Percentiles rank a stretch among this genome's conserved stretches.
Conservation (phyloP, 2,113 vertebrate species). For the Cololabis saira region DNA sequence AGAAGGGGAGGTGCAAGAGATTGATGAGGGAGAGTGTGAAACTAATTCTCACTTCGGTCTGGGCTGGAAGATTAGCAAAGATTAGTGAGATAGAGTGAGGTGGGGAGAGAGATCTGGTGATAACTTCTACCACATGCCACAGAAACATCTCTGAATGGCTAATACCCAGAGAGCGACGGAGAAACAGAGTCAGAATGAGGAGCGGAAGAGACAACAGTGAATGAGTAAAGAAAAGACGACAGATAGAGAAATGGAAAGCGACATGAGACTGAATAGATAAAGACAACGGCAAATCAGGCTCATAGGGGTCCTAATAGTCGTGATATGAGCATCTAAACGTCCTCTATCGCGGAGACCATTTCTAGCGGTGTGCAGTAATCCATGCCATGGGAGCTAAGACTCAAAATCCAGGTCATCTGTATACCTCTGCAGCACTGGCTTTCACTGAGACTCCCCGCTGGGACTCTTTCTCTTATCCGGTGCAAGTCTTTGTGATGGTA, state of each 20-base stretch:
- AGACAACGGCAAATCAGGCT: slow-evolving; percentile 65
- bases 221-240: slow-evolving; percentile 33
- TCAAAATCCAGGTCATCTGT: slow-evolving; percentile 74
- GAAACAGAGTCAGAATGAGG: background rate
- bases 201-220: slow-evolving; percentile 1
- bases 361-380: slow-evolving; percentile 53
- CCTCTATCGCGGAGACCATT: slow-evolving; percentile 51
- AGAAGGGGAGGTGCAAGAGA: slow-evolving; percentile 71
- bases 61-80: slow-evolving; percentile 82
- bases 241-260: slow-evolving; percentile 44
- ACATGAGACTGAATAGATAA: slow-evolving; percentile 54
- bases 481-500: slow-evolving; percentile 49
- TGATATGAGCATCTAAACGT: slow-evolving; percentile 57
- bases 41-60: slow-evolving; percentile 86
- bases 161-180: slow-evolving; percentile 60
- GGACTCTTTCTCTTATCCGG: slow-evolving; percentile 63
- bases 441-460: slow-evolving; percentile 52
- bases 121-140: slow-evolving; percentile 76
- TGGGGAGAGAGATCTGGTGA: slow-evolving; percentile 74
- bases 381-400: slow-evolving; percentile 51
- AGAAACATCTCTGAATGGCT: slow-evolving; percentile 78
- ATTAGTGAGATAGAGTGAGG: slow-evolving; percentile 77
- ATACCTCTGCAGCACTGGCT: slow-evolving; percentile 43
- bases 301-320: slow-evolving; percentile 58
- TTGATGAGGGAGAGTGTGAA: slow-evolving; percentile 81